Base-by-base conservation (phyloP, 2,797 vertebrate species). In the Gallinago nigripennis region DNA sequence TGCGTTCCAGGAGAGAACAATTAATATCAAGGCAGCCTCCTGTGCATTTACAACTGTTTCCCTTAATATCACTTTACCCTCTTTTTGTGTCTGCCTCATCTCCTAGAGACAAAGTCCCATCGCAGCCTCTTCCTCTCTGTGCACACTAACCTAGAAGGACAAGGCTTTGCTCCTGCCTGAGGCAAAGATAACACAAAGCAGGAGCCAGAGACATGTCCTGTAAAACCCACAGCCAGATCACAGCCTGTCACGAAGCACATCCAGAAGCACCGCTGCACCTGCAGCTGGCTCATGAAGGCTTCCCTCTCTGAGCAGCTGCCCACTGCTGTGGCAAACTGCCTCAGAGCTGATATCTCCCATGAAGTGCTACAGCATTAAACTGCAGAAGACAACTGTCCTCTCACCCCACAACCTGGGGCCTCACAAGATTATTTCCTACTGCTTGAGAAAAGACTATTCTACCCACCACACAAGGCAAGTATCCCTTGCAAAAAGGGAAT, bases 1-100 rank as follows among this genome's bases (percentile, higher is more conserved):
- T 99, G 96, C 25, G 30, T 70, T 94, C 45, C 95, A 85, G 70
- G 72, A 97, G 73, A 95, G 31, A 88, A 35, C 16, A 51, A 19
- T 92, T 79, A 92, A 70, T 37, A 85, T 28, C 43, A 90, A 57
- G 75, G 35, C 71, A 93, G 82, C 54, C n/a, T 77, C 76, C 65
- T 33, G 10, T 14, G 37, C 53, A 27, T 46, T 80, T 66, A 23
- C 6, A 1, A 35, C 71, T 5, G 8, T 17, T 81, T 85, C 37
- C 27, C 53, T 78, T 48, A 64, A 15, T 18, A 54, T 8, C 1
- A 8, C 64, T 60, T 57, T 46, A 30, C 60, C n/a, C 45, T 73
- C 24, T 60, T 53, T 61, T 27, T 27, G 70, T 9, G 58, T 45
- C 51, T 92, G 54, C 51, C 51, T 56, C 23, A 35, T n/a, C 35